A percentile compares a stretch with the other conserved stretches of the same genome.
These are phyloP conservation scores for Ivindomyrus marchei DNA, from an alignment of 2,113 vertebrate species.

Conservation along the genomic window DNA sequence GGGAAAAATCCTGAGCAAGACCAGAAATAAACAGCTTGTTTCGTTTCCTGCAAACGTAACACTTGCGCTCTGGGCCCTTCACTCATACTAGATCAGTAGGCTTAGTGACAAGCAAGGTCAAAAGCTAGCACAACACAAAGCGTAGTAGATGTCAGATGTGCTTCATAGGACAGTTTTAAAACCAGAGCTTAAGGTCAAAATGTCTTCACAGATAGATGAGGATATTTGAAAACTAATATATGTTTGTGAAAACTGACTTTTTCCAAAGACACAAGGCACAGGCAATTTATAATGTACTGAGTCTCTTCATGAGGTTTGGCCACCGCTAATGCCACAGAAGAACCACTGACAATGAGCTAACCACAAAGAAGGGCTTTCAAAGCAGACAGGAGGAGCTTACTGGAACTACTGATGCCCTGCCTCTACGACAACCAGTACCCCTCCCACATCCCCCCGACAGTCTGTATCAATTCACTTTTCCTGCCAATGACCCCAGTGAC, in stretches of 20 bases:
- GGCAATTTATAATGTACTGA: neutral
- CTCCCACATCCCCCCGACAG: neutral
- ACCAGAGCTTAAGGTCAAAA: neutral
- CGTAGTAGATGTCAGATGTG: neutral
- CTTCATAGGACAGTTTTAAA: neutral
- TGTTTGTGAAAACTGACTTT: neutral
- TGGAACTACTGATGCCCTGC: neutral
- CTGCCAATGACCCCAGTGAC: neutral
- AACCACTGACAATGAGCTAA: neutral
- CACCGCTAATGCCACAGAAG: neutral
- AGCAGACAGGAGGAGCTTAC: constrained; percentile 6
- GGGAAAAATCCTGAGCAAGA: constrained; percentile 11
- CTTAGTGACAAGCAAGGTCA: neutral
- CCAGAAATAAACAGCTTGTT: constrained; percentile 9
- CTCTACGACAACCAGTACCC: neutral
- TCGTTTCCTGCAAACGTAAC: neutral
- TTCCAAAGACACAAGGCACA: neutral
- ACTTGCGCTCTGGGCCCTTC: neutral
- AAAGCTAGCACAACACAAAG: neutral
- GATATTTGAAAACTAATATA: neutral
- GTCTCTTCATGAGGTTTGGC: neutral
- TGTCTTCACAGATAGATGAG: neutral
- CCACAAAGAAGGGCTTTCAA: neutral
- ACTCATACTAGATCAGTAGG: neutral
- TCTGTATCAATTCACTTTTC: neutral